Percentiles rank a stretch among this genome's conserved stretches.
These are phyloP conservation scores for Platypus cylindrus DNA, from an alignment of 2,888 invertebrate genomes.

Conservation along the genomic window DNA sequence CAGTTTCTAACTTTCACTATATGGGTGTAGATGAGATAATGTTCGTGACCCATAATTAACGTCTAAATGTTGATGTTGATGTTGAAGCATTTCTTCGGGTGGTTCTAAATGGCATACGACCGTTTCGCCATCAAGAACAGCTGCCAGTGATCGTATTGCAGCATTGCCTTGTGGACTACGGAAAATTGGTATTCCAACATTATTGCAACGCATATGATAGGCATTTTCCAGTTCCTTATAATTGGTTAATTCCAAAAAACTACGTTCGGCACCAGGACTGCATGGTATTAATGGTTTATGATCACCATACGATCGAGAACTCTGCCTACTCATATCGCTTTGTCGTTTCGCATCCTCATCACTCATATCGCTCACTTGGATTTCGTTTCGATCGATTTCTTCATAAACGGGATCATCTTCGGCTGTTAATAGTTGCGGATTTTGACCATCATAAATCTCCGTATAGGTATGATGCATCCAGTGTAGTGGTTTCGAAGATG, in stretches of 20 bases:
- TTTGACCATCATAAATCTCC: conserved; percentile 49
- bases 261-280: conserved; percentile 52
- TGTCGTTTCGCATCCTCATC: conserved; percentile 66
- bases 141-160: conserved; percentile 51
- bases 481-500: conserved; percentile 33
- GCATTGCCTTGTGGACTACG: conserved; percentile 39
- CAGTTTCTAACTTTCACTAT: conserved; percentile 47
- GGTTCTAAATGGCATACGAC: conserved; percentile 80
- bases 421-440: conserved; percentile 39
- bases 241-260: conserved; percentile 29
- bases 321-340: conserved; percentile 56
- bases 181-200: conserved; percentile 41
- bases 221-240: conserved; percentile 27
- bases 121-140: conserved; percentile 73
- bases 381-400: conserved; percentile 61
- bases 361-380: conserved; percentile 63
- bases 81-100: conserved; percentile 40
- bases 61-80: conserved; percentile 33
- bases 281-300: conserved; percentile 70
- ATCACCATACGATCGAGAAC: conserved; percentile 67
- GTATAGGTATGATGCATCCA: conserved; percentile 60
- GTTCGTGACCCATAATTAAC: conserved; percentile 39
- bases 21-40: conserved; percentile 42
- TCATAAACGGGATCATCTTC: conserved; percentile 73
- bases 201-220: conserved; percentile 29